Conservation (phyloP, 2,888 invertebrate species). For the Cantharis rufa region DNA sequence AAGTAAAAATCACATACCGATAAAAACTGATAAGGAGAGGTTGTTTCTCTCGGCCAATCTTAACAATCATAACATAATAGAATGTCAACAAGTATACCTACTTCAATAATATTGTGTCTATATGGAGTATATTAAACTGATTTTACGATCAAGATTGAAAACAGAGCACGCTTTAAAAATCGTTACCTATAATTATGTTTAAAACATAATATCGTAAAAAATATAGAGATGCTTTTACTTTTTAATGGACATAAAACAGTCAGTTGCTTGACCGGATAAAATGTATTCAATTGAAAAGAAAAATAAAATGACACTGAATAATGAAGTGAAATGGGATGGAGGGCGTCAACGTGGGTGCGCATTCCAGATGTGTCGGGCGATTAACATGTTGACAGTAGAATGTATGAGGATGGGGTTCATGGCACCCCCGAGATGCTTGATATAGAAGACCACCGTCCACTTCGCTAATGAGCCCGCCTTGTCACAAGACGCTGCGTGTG, state of each 20-base stretch:
- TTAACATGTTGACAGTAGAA: slow-evolving; percentile 45
- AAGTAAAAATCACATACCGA: slow-evolving; percentile 8
- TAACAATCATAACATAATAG: neutral
- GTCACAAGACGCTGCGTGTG: slow-evolving; percentile 43
- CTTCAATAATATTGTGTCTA: neutral
- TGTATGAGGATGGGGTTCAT: slow-evolving; percentile 39
- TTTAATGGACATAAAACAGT: slow-evolving; percentile 6
- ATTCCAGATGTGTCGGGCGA: slow-evolving; percentile 50
- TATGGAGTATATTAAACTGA: neutral
- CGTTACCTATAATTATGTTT: too few species aligned
- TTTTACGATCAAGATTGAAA: neutral
- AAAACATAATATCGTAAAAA: slow-evolving; percentile 6
- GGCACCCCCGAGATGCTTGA: slow-evolving; percentile 37
- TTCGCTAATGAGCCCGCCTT: slow-evolving; percentile 43
- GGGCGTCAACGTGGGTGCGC: slow-evolving; percentile 49
- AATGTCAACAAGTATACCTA: neutral
- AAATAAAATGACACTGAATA: slow-evolving; percentile 45
- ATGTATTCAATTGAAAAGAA: slow-evolving; percentile 30
- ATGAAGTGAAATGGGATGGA: slow-evolving; percentile 46
- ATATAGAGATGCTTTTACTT: neutral
- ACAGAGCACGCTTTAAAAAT: too few species aligned
- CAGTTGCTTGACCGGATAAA: slow-evolving; percentile 16
- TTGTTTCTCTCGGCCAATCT: neutral
- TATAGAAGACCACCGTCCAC: slow-evolving; percentile 36
- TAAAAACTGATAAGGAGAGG: neutral